Evolutionary conservation across 92 coral and sea anemone genomes (phyloP).

Genomic region (Parazoanthus atlanticus): DNA sequence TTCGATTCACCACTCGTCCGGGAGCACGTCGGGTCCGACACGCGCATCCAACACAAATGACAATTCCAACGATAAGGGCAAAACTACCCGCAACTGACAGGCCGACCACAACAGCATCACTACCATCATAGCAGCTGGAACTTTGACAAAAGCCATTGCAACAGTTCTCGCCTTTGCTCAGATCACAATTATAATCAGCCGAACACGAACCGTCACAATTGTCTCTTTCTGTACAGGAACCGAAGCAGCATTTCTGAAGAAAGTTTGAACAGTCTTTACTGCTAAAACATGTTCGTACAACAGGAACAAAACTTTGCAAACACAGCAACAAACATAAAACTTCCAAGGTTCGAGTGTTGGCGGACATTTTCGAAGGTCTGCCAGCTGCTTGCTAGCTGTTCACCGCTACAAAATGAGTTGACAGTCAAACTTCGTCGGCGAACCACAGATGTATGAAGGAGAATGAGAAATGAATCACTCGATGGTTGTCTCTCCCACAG

Average conservation of each 20-base stretch:
- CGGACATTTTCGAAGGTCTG: too few species aligned
- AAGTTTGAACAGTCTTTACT: background rate
- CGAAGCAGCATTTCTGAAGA: constrained; percentile 10
- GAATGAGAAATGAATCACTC: too few species aligned
- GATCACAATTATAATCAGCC: background rate
- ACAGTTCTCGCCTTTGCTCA: constrained; percentile 19
- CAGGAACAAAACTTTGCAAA: background rate
- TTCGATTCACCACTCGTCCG: constrained; percentile 23
- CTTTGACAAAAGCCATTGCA: constrained; percentile 24
- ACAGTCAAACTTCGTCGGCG: too few species aligned
- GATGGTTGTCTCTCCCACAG: too few species aligned
- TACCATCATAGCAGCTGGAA: background rate
- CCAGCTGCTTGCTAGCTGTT: too few species aligned
- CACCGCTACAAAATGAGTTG: too few species aligned
- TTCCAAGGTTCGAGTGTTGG: too few species aligned
- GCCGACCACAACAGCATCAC: background rate
- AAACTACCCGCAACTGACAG: background rate
- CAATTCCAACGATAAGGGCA: background rate
- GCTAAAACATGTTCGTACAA: background rate
- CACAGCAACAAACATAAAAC: background rate
- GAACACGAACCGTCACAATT: constrained; percentile 25
- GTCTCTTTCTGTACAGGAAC: constrained; percentile 29
- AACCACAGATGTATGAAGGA: too few species aligned
- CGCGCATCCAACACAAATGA: constrained; percentile 11
- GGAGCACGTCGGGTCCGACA: constrained; percentile 30